Evolutionary conservation across 2,113 vertebrate genomes (phyloP).

Genomic region (Daubentonia madagascariensis): DNA sequence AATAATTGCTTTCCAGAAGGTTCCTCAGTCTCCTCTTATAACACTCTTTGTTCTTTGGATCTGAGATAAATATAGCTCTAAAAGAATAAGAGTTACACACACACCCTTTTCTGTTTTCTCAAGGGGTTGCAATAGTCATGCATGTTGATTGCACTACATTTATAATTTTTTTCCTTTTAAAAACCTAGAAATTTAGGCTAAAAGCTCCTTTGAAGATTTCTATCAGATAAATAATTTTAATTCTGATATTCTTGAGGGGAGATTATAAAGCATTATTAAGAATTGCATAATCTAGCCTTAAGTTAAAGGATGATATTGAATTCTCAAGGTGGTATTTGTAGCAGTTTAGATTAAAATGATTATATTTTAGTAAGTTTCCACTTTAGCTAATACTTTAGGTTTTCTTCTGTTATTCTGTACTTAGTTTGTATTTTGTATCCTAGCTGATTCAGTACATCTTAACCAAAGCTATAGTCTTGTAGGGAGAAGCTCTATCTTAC

Average conservation of each 20-base stretch:
- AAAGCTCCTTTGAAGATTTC: neutral
- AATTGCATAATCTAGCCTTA: neutral
- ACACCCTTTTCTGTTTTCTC: neutral
- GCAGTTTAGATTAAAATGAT: neutral
- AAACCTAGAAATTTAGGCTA: slow-evolving; percentile 2
- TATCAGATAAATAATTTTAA: neutral
- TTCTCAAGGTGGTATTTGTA: neutral
- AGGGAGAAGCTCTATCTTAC: neutral
- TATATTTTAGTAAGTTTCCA: neutral
- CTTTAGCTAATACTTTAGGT: neutral
- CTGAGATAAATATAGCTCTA: neutral
- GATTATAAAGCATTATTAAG: neutral
- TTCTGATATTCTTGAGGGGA: neutral
- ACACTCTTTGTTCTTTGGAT: neutral
- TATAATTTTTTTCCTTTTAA: neutral
- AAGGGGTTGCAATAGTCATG: neutral
- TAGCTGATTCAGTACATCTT: neutral
- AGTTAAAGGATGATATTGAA: neutral
- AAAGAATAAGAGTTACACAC: neutral
- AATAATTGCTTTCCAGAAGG: neutral
- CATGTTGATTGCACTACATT: neutral
- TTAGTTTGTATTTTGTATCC: neutral
- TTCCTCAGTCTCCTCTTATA: neutral
- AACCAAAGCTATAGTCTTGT: neutral
- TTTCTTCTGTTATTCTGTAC: neutral